Base-by-base conservation (phyloP, 1,140 invertebrate species). In the Achatina immaculata region DNA sequence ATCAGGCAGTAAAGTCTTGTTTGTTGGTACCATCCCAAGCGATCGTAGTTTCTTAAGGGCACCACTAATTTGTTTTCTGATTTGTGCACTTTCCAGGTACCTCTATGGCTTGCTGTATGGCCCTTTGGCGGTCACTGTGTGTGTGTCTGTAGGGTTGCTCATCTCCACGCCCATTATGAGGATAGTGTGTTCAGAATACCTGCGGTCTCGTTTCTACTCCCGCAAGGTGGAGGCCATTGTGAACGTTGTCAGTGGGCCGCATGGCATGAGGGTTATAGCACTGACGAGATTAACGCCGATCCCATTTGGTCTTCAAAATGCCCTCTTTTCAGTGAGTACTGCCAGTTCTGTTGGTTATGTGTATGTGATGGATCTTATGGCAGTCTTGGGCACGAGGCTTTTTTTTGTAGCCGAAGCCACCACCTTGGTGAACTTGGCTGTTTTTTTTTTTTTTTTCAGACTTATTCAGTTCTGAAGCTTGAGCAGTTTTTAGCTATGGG, bases 281-380 rank as follows among this genome's bases (percentile, higher is more conserved):
- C 95, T 96, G 83, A 94, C 96, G 38, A 94, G 96, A 88, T 93
- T 97, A 62, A 96, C 96, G 38, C 96, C 96, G 28, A 96, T 97
- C 87, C 96, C 96, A n/a, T 97, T 97, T 92, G 96, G 96, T 68
- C 90, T 97, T 68, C 96, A 97, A 90, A 97, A 97, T 92, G 95
- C 95, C 65, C 95, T 97, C 88, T 97, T 97, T 93, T 95, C 96
- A 73, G 96, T 97, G 92, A 95, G 95, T 95, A 82, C n/a, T n/a
- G n/a, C n/a, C n/a, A n/a, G n/a, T n/a, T n/a, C n/a, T n/a, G n/a
- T n/a, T n/a, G n/a, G n/a, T n/a, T n/a, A n/a, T n/a, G n/a, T n/a
- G n/a, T n/a, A n/a, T n/a, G n/a, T n/a, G n/a, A n/a, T n/a, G n/a
- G n/a, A n/a, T n/a, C n/a, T n/a, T n/a, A n/a, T n/a, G n/a, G n/a